Evolutionary conservation across 2,888 invertebrate genomes (phyloP), one percentile per base, ranked within the genome.

Genomic region (Zaprionus lineosus): DNA sequence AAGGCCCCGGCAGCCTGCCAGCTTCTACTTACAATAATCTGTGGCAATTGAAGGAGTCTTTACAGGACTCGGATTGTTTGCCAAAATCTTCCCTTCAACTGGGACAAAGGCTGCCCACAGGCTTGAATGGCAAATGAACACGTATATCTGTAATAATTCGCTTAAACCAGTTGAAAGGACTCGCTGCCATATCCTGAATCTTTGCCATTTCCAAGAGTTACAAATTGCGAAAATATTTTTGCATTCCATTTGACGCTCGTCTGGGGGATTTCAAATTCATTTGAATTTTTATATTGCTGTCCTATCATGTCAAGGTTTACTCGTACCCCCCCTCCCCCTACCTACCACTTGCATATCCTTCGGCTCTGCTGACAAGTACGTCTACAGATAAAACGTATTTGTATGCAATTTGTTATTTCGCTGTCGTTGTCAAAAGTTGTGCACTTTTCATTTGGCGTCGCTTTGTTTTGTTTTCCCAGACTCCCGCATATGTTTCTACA

Each of bases 361-460:
- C 21, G 26, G 29, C 33, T 33, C 39, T 59, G 68, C 68, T 68
- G 68, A 65, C 68, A 71, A 55, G 18, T 15, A 28, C 26, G 26
- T 24, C 46, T 29, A 48, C 41, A 64, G 48, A 59, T 59, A 68
- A 65, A 65, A 52, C 60, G 44, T 69, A 52, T 71, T 69, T 60
- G 55, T 60, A 56, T 66, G 66, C 66, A 71, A 71, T 68, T 68
- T 68, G 71, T 70, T 68, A 47, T 50, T 58, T 37, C 44, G 68
- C 47, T 65, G 48, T 44, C 53, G 21, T 53, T 65, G 66, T 59
- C 52, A 31, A 52, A 56, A 57, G 57, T 37, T 65, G 55, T 65
- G 33, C 47, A 59, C 60, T 65, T 65, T 71, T 65, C 51, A 68
- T 69, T 60, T 65, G 55, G 40, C 55, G 11, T 50, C 26, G 44